These are phyloP conservation scores for Ceratosolen fusciceps DNA, from an alignment of 1,140 invertebrate genomes.

Conservation along the genomic window DNA sequence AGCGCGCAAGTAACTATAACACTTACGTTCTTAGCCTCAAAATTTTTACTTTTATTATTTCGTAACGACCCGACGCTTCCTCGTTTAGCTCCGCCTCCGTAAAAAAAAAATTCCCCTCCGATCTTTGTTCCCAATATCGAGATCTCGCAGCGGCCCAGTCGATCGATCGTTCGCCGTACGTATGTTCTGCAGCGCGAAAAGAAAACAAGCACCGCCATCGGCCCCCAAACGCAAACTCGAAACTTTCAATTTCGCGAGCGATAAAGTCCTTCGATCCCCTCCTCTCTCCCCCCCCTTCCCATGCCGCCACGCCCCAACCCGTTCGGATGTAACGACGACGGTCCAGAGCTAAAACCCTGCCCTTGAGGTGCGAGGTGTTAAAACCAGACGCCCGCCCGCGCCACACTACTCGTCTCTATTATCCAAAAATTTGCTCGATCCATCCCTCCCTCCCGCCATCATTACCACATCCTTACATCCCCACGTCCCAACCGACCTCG, in stretches of 20 bases:
- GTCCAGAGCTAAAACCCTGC: background rate
- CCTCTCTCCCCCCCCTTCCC: background rate
- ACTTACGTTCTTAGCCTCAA: conserved; percentile 34
- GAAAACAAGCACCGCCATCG: background rate
- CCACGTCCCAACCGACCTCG: background rate
- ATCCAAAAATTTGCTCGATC: conserved; percentile 3
- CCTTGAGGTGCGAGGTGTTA: background rate
- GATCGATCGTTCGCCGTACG: background rate
- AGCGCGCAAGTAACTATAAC: conserved; percentile 41
- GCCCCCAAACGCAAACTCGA: background rate
- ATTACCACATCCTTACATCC: background rate
- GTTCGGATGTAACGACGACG: too few species aligned
- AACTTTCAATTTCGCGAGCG: conserved; percentile 21
- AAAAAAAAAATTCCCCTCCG: conserved; percentile 7
- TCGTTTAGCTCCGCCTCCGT: background rate
- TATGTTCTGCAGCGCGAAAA: background rate
- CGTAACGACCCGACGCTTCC: conserved; percentile 7
- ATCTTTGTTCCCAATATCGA: background rate
- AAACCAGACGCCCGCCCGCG: too few species aligned
- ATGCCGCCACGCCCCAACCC: background rate
- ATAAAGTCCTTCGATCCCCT: background rate
- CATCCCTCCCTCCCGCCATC: too few species aligned
- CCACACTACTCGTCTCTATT: background rate
- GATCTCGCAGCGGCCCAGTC: background rate
- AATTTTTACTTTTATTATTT: conserved; percentile 24